Percentiles rank a stretch among this genome's conserved stretches.
Conservation (phyloP, 2,888 invertebrate genomes). For the Malachius bipustulatus region DNA sequence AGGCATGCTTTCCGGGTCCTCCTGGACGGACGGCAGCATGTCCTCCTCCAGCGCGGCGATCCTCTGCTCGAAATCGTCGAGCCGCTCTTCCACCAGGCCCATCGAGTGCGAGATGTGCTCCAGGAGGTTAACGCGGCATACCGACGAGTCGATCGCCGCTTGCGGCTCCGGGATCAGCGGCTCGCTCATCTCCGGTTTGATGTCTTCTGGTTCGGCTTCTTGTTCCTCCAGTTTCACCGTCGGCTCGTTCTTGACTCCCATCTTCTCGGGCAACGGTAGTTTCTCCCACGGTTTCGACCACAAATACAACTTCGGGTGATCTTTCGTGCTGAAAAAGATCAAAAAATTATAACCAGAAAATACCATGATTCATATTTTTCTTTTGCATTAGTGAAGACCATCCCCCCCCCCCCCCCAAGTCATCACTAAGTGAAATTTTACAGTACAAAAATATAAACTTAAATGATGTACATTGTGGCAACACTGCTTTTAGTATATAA, state of each 20-base stretch:
- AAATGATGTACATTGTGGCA: too few species aligned
- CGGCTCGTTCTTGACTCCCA: slow-evolving; percentile 24
- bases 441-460: slow-evolving; percentile 10
- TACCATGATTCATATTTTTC: too few species aligned
- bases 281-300: slow-evolving; percentile 81
- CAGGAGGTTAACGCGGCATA: slow-evolving; percentile 64
- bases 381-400: too few species aligned
- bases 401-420: too few species aligned
- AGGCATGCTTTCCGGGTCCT: slow-evolving; percentile 47
- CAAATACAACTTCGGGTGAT: slow-evolving; percentile 75
- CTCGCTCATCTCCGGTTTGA: slow-evolving; percentile 17
- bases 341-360: slow-evolving; percentile 11
- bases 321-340: slow-evolving; percentile 47
- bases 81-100: slow-evolving; percentile 54
- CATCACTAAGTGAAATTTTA: background rate
- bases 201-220: slow-evolving; percentile 20
- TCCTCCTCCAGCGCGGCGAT: slow-evolving; percentile 55
- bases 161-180: slow-evolving; percentile 61
- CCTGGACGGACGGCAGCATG: slow-evolving; percentile 38
- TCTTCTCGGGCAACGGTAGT: slow-evolving; percentile 32
- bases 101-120: slow-evolving; percentile 69
- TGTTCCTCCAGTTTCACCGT: slow-evolving; percentile 30
- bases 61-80: slow-evolving; percentile 64
- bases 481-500: too few species aligned
- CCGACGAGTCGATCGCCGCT: slow-evolving; percentile 66